Evolutionary conservation across 2,888 invertebrate genomes (phyloP).

Genomic region (Ferrisia virgata): DNA sequence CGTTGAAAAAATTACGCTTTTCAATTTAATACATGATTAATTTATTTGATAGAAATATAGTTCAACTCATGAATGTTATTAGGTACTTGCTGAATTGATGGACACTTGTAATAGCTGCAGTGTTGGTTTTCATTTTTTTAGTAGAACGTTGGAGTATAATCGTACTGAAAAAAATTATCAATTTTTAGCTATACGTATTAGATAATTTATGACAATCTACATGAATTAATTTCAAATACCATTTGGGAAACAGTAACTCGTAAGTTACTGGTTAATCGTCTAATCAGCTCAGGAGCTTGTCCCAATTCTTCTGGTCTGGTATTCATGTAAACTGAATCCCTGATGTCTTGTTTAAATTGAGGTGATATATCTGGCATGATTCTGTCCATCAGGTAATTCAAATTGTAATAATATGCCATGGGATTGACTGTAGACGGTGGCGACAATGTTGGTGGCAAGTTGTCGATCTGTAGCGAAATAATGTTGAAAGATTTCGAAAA

Average conservation of each 20-base stretch:
- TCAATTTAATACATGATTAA: neutral
- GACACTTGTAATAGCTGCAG: neutral
- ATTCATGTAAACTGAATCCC: neutral
- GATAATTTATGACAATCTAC: neutral
- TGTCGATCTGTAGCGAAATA: neutral
- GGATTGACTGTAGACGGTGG: neutral
- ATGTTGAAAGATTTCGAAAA: neutral
- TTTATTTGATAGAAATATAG: neutral
- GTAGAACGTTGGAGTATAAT: neutral
- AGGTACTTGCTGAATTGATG: neutral
- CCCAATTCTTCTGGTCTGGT: neutral
- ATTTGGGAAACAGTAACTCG: constrained; percentile 29
- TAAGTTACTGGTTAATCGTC: neutral
- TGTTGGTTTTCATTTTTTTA: neutral
- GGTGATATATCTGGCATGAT: constrained; percentile 26
- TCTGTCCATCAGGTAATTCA: constrained; percentile 5
- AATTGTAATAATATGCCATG: constrained; percentile 19
- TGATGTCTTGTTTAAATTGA: constrained; percentile 22
- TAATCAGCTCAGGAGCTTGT: neutral
- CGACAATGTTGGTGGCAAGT: neutral
- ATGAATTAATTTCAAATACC: constrained; percentile 11
- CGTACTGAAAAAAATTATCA: neutral
- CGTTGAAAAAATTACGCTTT: neutral
- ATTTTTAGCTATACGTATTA: neutral
- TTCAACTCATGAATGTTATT: neutral